Percentiles rank a stretch among this genome's conserved stretches.
These are phyloP conservation scores for Drosophila sucinea DNA, from an alignment of 1,140 invertebrate genomes.

Conservation along the genomic window DNA sequence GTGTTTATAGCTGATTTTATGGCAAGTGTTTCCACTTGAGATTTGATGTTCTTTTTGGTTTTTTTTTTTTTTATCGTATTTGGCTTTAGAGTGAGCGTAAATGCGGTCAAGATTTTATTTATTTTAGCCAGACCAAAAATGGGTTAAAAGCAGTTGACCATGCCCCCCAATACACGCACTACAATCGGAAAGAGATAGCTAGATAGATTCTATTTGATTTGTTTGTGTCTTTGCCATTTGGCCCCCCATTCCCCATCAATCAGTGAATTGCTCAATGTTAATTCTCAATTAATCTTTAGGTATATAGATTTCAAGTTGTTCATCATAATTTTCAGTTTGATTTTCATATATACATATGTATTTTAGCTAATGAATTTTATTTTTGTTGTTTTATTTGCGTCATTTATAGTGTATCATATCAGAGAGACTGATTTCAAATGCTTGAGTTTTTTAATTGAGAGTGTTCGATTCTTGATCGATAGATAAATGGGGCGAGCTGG, in stretches of 20 bases:
- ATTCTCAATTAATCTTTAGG: conserved; percentile 43
- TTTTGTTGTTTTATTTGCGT: conserved; percentile 45
- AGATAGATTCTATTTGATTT: conserved; percentile 33
- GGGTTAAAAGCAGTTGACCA: conserved; percentile 67
- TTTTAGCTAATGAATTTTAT: conserved; percentile 50
- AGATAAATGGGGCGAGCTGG: conserved; percentile 19
- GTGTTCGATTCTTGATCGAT: conserved; percentile 10
- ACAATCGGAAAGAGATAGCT: conserved; percentile 7
- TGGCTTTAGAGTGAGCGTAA: conserved; percentile 38
- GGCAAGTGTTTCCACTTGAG: conserved; percentile 4
- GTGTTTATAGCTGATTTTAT: background rate
- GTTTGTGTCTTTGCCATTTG: background rate
- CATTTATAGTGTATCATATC: conserved; percentile 50
- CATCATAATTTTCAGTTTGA: conserved; percentile 21
- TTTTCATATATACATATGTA: background rate
- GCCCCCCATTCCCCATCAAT: conserved; percentile 32
- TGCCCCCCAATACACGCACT: conserved; percentile 38
- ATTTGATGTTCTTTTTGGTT: background rate
- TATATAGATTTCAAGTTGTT: conserved; percentile 38
- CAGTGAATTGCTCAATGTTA: conserved; percentile 41
- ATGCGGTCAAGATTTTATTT: conserved; percentile 61
- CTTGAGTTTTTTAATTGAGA: conserved; percentile 31
- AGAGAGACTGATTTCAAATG: conserved; percentile 41
- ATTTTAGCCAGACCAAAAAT: conserved; percentile 54
- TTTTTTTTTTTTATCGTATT: conserved; percentile 47